phyloP scores from a whole-genome alignment of 2,113 vertebrate genomes.

The Pterocles gutturalis region DNA sequence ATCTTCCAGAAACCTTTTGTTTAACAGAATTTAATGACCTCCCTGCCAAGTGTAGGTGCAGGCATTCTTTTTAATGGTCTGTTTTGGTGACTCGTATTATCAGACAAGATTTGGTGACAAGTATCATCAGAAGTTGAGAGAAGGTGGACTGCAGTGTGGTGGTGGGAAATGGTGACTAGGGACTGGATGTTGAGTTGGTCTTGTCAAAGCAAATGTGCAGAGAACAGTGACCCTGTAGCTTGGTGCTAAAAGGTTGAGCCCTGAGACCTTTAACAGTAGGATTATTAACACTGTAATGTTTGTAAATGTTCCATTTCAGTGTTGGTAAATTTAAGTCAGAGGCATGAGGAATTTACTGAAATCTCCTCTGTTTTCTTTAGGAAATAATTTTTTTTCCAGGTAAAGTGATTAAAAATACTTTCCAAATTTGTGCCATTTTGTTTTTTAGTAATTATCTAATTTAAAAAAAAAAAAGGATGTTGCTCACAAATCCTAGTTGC shows the following conservation, averaged over 20 bases:
- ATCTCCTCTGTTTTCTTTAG: background rate
- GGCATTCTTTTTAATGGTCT: background rate
- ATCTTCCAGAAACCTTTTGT: background rate
- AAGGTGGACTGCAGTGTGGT: background rate
- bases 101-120: background rate
- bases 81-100: background rate
- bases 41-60: background rate
- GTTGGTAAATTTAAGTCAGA: background rate
- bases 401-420: background rate
- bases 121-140: background rate
- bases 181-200: background rate
- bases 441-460: background rate
- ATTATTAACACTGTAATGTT: background rate
- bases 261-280: background rate
- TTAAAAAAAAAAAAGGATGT: background rate
- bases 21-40: background rate
- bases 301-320: background rate
- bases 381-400: background rate
- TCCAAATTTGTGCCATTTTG: background rate
- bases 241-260: background rate
- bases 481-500: background rate
- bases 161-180: background rate
- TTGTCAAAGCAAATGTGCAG: background rate
- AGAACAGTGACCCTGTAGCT: background rate
- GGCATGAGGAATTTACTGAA: background rate